phyloP scores from a whole-genome alignment of 2,113 vertebrate species.

The Ibidorhyncha struthersii region DNA sequence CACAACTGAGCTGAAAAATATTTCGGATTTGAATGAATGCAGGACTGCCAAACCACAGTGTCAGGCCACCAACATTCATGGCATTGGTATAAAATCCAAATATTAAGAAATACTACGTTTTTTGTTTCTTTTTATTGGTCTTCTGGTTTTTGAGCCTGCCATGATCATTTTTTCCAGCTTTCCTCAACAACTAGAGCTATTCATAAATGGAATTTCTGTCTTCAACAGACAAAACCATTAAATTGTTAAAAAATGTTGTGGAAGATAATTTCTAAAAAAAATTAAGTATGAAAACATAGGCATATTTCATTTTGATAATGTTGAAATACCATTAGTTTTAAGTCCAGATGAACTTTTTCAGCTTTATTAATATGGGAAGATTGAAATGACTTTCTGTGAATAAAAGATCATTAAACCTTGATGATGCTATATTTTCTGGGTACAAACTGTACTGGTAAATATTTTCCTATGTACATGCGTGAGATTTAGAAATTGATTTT shows the following conservation, averaged over 20 bases:
- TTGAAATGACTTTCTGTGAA: background rate
- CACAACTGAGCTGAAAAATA: slow-evolving; percentile 43
- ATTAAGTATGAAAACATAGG: background rate
- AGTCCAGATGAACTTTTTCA: background rate
- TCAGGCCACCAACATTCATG: slow-evolving; percentile 54
- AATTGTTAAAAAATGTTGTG: slow-evolving; percentile 5
- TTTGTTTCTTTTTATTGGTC: slow-evolving; percentile 48
- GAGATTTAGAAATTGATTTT: background rate
- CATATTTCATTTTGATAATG: background rate
- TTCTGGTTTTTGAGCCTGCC: slow-evolving; percentile 37
- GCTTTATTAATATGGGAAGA: background rate
- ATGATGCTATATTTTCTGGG: background rate
- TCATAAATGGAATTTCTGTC: slow-evolving; percentile 43
- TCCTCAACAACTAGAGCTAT: slow-evolving; percentile 4
- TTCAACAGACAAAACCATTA: background rate
- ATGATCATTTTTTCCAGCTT: slow-evolving; percentile 34
- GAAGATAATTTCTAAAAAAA: background rate
- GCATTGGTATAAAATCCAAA: slow-evolving; percentile 28
- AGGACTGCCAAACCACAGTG: slow-evolving; percentile 53
- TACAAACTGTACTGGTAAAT: background rate
- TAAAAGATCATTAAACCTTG: background rate
- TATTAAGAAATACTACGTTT: slow-evolving; percentile 49
- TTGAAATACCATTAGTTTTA: background rate
- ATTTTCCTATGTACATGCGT: background rate
- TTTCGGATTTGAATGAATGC: slow-evolving; percentile 41